Evolutionary conservation across 1,140 invertebrate genomes (phyloP), one percentile per base, ranked within the genome.

Genomic region (Macrosteles quadrilineatus): DNA sequence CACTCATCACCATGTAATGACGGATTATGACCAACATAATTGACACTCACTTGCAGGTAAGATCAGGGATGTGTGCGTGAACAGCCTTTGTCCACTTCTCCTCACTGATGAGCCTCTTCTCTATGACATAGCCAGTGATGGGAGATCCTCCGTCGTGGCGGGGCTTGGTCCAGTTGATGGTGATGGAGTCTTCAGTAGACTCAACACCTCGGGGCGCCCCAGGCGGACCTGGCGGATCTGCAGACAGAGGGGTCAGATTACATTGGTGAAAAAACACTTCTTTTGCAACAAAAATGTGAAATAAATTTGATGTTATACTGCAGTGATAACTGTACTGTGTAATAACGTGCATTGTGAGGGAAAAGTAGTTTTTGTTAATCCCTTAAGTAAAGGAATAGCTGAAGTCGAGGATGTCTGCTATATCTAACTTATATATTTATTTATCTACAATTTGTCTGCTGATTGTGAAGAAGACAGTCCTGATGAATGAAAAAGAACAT

Each of bases 181-280:
- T 97, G 76, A 98, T 97, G 21, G 93, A 96, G 76, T 97, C 95
- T 72, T 97, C 94, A 3, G 91, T 91, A 0, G 94, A 94, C 70
- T 95, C 95, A 57, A 94, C 85, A 23, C 92, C 88, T 62, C 89
- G 86, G 4, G 97, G 97, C 40, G 88, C 86, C 45, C 96, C 95
- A 69, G 96, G 96, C 11, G 94, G 87, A 53, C 91, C 92, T 1
- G 97, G 97, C 63, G 90, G 87, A 85, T 98, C 87, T 87, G 74
- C 47, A 76, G 68, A 68, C 32, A 73, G n/a, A n/a, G n/a, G n/a
- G n/a, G n/a, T n/a, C n/a, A n/a, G n/a, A 45, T 50, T 62, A 21
- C 25, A 65, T 66, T 25, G 55, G 47, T 67, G 19, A 23, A n/a
- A 73, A 1, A 9, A 19, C 21, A n/a, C n/a, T 43, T n/a, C 9